Conservation (phyloP, 2,113 vertebrate genomes). For the Crypturellus undulatus region DNA sequence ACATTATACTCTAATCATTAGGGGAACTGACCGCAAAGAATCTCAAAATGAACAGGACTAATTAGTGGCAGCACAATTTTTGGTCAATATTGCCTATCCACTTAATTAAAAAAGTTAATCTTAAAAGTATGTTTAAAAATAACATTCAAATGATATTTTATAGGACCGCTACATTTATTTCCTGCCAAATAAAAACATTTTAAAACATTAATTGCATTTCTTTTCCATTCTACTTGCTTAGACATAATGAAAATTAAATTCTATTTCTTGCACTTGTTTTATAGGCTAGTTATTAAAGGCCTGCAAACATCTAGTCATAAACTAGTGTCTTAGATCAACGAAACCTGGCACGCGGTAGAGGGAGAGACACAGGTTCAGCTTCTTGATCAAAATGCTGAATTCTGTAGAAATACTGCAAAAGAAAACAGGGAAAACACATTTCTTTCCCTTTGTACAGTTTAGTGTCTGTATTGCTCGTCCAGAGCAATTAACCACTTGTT, state of each 20-base stretch:
- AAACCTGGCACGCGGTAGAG: neutral
- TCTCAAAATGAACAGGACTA: neutral
- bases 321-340: neutral
- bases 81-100: neutral
- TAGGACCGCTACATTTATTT: neutral
- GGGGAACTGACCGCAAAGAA: neutral
- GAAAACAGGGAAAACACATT: neutral
- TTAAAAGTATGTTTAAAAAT: neutral
- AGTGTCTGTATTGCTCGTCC: neutral
- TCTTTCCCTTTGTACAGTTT: neutral
- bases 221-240: neutral
- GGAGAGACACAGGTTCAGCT: neutral
- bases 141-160: neutral
- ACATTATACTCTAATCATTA: neutral
- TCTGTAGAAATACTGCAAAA: fast-evolving
- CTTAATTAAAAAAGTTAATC: neutral
- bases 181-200: neutral
- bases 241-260: neutral
- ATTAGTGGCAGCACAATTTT: neutral
- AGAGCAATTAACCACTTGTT: neutral
- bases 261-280: neutral
- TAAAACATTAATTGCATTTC: neutral
- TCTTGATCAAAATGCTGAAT: too few species aligned
- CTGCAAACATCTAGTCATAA: neutral
- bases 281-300: neutral